Evolutionary conservation across 2,888 invertebrate genomes (phyloP).

Genomic region (Gryllus longicercus): DNA sequence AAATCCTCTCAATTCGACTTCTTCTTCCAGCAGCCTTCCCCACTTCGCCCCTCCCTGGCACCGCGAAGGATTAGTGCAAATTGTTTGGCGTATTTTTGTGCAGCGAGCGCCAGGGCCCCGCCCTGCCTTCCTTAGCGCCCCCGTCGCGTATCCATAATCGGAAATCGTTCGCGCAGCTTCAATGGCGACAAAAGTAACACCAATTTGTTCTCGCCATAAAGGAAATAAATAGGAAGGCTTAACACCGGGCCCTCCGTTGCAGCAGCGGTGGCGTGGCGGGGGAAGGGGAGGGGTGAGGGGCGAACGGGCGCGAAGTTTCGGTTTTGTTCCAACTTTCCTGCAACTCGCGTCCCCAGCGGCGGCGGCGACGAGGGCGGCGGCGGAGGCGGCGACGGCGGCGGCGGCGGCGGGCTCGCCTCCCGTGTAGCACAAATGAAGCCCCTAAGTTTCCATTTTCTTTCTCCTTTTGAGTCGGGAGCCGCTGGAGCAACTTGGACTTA

Average conservation of each 20-base stretch:
- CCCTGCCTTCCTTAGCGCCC: background rate
- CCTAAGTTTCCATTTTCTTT: constrained; percentile 3
- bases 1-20: background rate
- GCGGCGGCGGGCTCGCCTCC: background rate
- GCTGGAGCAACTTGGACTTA: background rate
- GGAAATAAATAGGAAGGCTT: background rate
- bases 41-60: background rate
- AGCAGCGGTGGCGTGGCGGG: background rate
- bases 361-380: too few species aligned
- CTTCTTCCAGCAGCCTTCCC: background rate
- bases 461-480: background rate
- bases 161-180: background rate
- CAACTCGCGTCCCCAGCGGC: background rate
- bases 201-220: background rate
- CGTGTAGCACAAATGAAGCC: background rate
- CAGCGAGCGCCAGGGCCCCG: background rate
- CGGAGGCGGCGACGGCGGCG: too few species aligned
- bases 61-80: background rate
- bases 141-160: background rate
- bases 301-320: background rate
- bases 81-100: constrained; percentile 1
- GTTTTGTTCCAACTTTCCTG: background rate
- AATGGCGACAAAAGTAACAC: background rate
- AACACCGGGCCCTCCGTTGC: background rate
- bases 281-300: background rate